phyloP scores from a whole-genome alignment of 1,140 invertebrate genomes.

The Amyelois transitella region DNA sequence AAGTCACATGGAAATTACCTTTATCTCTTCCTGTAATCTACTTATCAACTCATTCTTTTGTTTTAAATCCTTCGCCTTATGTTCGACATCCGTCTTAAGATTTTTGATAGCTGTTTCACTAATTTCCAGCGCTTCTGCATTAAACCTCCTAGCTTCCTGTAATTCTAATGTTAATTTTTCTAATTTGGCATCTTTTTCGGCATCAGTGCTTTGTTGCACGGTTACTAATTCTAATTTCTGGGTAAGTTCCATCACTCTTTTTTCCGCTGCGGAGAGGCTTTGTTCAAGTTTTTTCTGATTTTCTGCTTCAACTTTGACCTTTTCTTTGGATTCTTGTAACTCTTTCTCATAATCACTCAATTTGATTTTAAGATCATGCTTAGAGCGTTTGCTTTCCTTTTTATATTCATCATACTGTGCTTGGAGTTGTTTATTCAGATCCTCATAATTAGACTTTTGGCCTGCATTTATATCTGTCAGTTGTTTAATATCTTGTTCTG shows the following conservation, averaged over 20 bases:
- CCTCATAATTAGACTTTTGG: slow-evolving; percentile 66
- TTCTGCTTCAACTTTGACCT: slow-evolving; percentile 64
- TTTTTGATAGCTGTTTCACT: slow-evolving; percentile 52
- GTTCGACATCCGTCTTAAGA: slow-evolving; percentile 52
- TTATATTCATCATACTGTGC: slow-evolving; percentile 62
- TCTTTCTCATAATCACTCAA: slow-evolving; percentile 58
- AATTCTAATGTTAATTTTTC: slow-evolving; percentile 62
- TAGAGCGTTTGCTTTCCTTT: slow-evolving; percentile 57
- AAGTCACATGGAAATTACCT: slow-evolving; percentile 34
- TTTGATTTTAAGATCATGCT: slow-evolving; percentile 55
- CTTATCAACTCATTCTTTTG: slow-evolving; percentile 52
- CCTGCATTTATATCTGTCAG: slow-evolving; percentile 64
- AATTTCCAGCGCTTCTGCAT: slow-evolving; percentile 33
- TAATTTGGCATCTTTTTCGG: slow-evolving; percentile 56
- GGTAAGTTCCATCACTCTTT: slow-evolving; percentile 50
- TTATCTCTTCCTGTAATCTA: slow-evolving; percentile 59
- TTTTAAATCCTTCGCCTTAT: slow-evolving; percentile 56
- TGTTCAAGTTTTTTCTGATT: slow-evolving; percentile 62
- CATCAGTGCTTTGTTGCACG: slow-evolving; percentile 52
- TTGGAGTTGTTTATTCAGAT: slow-evolving; percentile 66
- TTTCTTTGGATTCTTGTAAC: slow-evolving; percentile 66
- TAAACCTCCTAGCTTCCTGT: slow-evolving; percentile 49
- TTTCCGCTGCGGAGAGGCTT: slow-evolving; percentile 56
- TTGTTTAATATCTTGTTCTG: slow-evolving; percentile 65
- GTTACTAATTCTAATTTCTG: slow-evolving; percentile 59